Evolutionary conservation across 2,797 vertebrate species (phyloP).

Genomic region (Girardinus metallicus): DNA sequence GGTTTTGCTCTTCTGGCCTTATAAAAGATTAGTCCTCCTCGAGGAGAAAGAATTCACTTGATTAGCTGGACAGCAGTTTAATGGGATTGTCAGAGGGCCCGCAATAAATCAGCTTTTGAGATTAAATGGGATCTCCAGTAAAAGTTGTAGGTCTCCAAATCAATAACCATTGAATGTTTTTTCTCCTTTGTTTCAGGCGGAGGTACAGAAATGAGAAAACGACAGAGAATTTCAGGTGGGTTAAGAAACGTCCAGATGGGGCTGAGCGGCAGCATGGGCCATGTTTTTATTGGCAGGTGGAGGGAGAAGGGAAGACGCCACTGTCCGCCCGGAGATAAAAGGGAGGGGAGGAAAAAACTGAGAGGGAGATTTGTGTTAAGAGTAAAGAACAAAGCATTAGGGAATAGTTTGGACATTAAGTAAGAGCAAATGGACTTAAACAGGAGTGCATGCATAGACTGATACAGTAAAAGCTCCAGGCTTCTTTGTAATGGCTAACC

Average conservation of each 20-base stretch:
- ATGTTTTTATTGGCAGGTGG: constrained; percentile 37
- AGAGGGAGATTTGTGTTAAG: constrained; percentile 57
- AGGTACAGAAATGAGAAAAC: constrained; percentile 53
- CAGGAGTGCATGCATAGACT: constrained; percentile 49
- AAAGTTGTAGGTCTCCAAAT: constrained; percentile 83
- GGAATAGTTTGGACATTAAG: constrained; percentile 68
- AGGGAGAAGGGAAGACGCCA: constrained; percentile 40
- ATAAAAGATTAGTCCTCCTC: constrained; percentile 86
- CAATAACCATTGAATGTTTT: constrained; percentile 86
- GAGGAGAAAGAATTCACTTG: constrained; percentile 85
- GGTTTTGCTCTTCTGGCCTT: constrained; percentile 80
- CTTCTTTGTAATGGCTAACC: constrained; percentile 57
- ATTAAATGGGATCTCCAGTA: constrained; percentile 88
- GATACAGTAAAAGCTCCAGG: constrained; percentile 62
- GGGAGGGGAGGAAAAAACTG: constrained; percentile 22
- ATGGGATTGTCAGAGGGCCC: constrained; percentile 86
- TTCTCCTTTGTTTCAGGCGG: constrained; percentile 69
- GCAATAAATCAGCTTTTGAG: constrained; percentile 89
- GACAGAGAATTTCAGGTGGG: constrained; percentile 72
- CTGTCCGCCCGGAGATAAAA: constrained; percentile 49
- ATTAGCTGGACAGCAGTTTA: constrained; percentile 89
- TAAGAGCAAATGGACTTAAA: constrained; percentile 70
- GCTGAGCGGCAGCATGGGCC: constrained; percentile 53
- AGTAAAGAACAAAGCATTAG: constrained; percentile 65
- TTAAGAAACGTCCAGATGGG: constrained; percentile 65